Evolutionary conservation across 2,888 invertebrate species (phyloP).

Genomic region (Rotaria macrura): DNA sequence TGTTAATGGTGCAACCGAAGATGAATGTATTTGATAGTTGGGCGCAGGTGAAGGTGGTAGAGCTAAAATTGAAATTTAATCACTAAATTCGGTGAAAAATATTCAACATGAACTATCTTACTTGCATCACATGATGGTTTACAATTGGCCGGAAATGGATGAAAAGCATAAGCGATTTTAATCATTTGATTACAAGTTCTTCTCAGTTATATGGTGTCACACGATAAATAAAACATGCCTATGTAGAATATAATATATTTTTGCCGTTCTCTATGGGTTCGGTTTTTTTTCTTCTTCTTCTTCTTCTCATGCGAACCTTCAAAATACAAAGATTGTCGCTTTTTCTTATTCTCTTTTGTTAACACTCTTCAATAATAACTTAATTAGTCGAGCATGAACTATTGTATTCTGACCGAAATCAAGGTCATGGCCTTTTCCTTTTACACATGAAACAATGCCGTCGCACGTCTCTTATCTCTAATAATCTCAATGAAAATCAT

Average conservation of each 20-base stretch:
- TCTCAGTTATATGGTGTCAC: neutral
- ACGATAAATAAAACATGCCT: neutral
- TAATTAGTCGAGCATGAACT: neutral
- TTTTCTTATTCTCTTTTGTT: neutral
- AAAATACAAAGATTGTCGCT: neutral
- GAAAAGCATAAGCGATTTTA: neutral
- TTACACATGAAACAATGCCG: neutral
- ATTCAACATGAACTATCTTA: neutral
- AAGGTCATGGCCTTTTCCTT: neutral
- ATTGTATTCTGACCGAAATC: neutral
- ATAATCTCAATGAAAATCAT: neutral
- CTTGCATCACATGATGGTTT: neutral
- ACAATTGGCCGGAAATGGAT: constrained; percentile 9
- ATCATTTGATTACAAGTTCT: neutral
- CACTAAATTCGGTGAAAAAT: neutral
- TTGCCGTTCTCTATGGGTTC: neutral
- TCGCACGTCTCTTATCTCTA: neutral
- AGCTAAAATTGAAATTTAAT: neutral
- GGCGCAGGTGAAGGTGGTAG: neutral
- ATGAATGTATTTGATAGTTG: neutral
- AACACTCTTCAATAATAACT: neutral
- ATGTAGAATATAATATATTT: neutral
- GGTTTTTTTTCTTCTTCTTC: neutral
- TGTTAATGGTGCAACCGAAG: neutral
- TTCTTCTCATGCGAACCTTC: neutral